Conservation (phyloP, 1,140 invertebrate species). For the Sarcophaga bullata region DNA sequence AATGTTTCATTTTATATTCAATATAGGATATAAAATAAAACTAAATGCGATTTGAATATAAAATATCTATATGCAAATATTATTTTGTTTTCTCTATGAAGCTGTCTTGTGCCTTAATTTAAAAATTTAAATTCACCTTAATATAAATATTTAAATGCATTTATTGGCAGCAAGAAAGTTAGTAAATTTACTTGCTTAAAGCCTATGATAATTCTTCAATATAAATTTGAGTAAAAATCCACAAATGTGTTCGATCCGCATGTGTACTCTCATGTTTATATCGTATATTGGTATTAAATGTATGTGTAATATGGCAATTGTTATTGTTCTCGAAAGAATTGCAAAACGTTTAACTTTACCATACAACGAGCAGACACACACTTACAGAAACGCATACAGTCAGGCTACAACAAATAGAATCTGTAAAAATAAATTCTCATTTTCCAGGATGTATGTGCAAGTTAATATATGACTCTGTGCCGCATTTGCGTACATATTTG, state of each 20-base stretch:
- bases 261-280: no score
- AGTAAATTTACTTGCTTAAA: neutral
- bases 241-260: neutral
- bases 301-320: neutral
- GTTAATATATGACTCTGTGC: neutral
- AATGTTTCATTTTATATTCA: neutral
- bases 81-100: no score
- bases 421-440: constrained; percentile 9
- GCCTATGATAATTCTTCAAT: neutral
- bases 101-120: neutral
- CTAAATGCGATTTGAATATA: constrained; percentile 23
- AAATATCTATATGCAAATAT: neutral
- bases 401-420: neutral
- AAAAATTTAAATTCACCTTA: neutral
- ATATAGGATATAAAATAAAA: neutral
- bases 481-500: no score
- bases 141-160: neutral
- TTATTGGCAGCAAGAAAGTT: neutral
- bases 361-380: neutral
- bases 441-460: neutral
- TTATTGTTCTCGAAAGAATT: constrained; percentile 13
- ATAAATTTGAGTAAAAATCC: no score
- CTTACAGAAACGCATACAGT: no score
- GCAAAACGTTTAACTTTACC: neutral
- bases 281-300: no score